These are phyloP conservation scores for Lasioglossum morio DNA, from an alignment of 2,888 invertebrate species.

Conservation along the genomic window DNA sequence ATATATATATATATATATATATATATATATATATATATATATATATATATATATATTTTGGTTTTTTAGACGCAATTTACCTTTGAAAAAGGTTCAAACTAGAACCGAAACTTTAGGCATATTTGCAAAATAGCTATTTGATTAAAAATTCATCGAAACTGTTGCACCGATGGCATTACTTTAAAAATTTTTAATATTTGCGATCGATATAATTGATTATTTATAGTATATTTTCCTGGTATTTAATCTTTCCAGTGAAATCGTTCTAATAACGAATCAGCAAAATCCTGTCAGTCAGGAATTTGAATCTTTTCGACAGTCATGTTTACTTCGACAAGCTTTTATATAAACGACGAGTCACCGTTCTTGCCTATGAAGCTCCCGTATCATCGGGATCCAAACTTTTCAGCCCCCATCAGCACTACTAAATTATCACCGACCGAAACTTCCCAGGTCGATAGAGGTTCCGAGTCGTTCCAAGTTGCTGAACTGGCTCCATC, in stretches of 20 bases:
- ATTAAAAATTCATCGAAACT: too few species aligned
- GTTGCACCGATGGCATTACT: too few species aligned
- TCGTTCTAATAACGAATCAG: background rate
- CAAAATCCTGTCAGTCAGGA: background rate
- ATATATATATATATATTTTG: too few species aligned
- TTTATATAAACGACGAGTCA: background rate
- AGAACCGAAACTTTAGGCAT: too few species aligned
- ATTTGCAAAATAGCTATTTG: too few species aligned
- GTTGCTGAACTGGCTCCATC: conserved; percentile 8
- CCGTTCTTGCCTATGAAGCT: background rate
- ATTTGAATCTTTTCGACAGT: background rate
- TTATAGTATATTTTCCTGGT: background rate
- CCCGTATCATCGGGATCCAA: background rate
- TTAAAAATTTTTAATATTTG: too few species aligned
- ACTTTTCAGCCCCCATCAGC: conserved; percentile 8
- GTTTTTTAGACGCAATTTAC: too few species aligned
- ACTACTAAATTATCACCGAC: background rate
- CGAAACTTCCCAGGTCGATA: conserved; percentile 7
- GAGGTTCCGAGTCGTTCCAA: background rate
- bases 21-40: too few species aligned
- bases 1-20: too few species aligned
- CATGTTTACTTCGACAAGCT: background rate
- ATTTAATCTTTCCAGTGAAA: background rate
- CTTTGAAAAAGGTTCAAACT: too few species aligned
- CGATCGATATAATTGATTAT: too few species aligned